Conservation (phyloP, 2,113 vertebrate species). For the Pteropus alecto region DNA sequence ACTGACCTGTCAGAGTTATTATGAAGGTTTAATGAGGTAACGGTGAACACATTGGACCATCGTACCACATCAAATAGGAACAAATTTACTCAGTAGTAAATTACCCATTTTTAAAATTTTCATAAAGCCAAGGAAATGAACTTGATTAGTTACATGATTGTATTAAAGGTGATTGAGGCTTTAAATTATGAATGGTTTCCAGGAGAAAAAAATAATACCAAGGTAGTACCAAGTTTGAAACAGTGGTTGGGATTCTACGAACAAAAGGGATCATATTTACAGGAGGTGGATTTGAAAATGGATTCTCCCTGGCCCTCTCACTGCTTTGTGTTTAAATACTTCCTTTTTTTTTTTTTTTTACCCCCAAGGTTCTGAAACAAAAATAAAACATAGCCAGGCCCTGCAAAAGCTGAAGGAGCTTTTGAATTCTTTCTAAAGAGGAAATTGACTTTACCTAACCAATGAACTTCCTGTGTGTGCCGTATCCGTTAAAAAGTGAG, state of each 20-base stretch:
- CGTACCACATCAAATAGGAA: not conserved
- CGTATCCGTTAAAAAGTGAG: conserved; percentile 66
- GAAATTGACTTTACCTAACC: conserved; percentile 84
- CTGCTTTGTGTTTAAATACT: conserved; percentile 64
- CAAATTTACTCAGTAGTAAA: not conserved
- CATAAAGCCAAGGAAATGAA: not conserved
- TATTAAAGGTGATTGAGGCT: not conserved
- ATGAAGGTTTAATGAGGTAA: not conserved
- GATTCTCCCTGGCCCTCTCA: conserved; percentile 28
- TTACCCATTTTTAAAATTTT: not conserved
- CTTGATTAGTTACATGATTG: not conserved
- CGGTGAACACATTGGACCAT: not conserved
- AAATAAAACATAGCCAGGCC: conserved; percentile 72
- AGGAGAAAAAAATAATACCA: not conserved
- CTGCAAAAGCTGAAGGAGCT: conserved; percentile 67
- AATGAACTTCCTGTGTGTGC: conserved; percentile 79
- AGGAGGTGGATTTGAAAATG: conserved; percentile 32
- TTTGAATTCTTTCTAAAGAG: conserved; percentile 80
- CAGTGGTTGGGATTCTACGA: not conserved
- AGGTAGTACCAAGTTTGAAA: not conserved
- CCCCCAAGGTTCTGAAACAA: conserved; percentile 65
- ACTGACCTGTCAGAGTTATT: not conserved
- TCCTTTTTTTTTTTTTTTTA: conserved; percentile 73
- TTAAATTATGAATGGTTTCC: not conserved
- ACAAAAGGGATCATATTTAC: not conserved